phyloP scores from a whole-genome alignment of 1,140 invertebrate species.

The Macrocentrus cingulum region DNA sequence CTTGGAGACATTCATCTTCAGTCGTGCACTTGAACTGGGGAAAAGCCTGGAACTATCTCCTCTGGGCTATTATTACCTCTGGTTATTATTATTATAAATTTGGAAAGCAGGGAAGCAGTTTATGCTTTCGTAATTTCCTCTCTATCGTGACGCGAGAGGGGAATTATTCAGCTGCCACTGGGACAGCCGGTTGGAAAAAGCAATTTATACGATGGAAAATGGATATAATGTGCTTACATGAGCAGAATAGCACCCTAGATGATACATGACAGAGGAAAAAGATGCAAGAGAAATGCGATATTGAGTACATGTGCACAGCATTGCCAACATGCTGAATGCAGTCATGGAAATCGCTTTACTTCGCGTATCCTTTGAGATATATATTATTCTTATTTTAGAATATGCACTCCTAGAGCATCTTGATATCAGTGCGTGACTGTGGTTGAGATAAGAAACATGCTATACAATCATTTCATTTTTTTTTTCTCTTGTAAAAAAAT shows the following conservation, averaged over 20 bases:
- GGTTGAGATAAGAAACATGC: too few relatives aligned
- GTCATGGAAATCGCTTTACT: slow-evolving; percentile 23
- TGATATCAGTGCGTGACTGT: not conserved
- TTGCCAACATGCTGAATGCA: slow-evolving; percentile 13
- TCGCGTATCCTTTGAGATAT: slow-evolving; percentile 1
- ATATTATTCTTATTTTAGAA: not conserved
- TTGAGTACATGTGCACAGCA: slow-evolving; percentile 17
- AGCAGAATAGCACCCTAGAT: slow-evolving; percentile 8
- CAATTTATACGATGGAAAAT: slow-evolving; percentile 10
- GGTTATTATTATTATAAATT: too few relatives aligned
- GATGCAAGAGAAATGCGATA: slow-evolving; percentile 1
- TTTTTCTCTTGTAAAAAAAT: too few relatives aligned
- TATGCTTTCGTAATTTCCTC: too few relatives aligned
- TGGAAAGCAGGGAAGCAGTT: not conserved
- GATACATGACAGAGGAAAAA: slow-evolving; percentile 7
- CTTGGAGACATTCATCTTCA: too few relatives aligned
- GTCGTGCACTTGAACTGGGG: too few relatives aligned
- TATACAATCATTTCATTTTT: too few relatives aligned
- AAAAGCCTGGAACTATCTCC: too few relatives aligned
- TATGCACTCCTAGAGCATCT: not conserved
- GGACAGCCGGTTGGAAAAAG: not conserved
- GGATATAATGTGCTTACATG: slow-evolving; percentile 8
- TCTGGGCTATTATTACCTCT: too few relatives aligned
- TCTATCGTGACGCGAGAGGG: too few relatives aligned
- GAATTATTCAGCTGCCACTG: not conserved